phyloP scores from a whole-genome alignment of 2,797 vertebrate genomes.

The Myiothlypis chrysogaster region DNA sequence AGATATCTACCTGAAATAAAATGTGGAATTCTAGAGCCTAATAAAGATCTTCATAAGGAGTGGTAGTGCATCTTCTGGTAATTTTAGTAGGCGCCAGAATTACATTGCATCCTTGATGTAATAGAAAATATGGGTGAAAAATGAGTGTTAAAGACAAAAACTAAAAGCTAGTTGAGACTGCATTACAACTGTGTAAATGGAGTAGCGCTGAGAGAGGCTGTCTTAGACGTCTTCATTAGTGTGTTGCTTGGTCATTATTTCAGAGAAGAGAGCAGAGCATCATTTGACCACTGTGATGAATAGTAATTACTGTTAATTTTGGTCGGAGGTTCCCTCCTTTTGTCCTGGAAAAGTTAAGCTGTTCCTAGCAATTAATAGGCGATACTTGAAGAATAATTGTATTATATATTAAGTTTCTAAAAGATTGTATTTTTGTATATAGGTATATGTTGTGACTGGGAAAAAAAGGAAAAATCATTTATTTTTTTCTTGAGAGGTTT shows the following conservation, averaged over 20 bases:
- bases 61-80: neutral
- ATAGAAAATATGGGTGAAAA: neutral
- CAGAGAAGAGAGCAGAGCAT: neutral
- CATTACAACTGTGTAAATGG: neutral
- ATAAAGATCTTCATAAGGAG: neutral
- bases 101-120: neutral
- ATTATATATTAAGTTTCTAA: neutral
- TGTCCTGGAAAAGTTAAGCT: neutral
- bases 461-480: neutral
- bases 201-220: neutral
- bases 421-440: neutral
- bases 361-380: neutral
- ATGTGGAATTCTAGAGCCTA: neutral
- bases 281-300: neutral
- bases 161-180: neutral
- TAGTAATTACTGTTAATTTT: neutral
- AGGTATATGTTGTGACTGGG: neutral
- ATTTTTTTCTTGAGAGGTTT: neutral
- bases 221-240: neutral
- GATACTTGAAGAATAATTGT: neutral
- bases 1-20: neutral
- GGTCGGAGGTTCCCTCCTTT: neutral
- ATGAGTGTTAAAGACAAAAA: neutral
- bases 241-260: neutral
- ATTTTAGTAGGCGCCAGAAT: neutral